Conservation (phyloP, 2,888 invertebrate genomes). For the Ormyrus nitidulus region DNA sequence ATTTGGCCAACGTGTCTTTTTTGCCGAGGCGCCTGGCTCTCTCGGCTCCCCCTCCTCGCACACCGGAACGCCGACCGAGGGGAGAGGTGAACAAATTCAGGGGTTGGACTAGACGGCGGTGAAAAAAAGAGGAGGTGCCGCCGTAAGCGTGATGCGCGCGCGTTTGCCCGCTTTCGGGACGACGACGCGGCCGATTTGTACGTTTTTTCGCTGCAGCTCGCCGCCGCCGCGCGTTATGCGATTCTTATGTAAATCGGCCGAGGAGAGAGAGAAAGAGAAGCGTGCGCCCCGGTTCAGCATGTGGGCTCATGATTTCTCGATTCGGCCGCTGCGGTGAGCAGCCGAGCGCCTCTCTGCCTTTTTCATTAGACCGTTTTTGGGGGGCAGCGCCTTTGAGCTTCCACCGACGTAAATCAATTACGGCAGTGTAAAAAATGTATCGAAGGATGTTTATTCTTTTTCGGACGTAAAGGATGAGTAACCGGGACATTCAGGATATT, state of each 20-base stretch:
- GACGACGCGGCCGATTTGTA: neutral
- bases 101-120: neutral
- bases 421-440: no score
- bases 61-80: neutral
- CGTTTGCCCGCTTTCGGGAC: neutral
- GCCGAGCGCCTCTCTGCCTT: no score
- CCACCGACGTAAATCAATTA: no score
- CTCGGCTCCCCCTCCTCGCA: neutral
- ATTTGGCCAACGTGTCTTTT: constrained; percentile 52
- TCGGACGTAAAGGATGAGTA: no score
- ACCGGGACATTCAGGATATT: no score
- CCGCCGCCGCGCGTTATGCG: neutral
- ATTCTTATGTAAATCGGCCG: constrained; percentile 23
- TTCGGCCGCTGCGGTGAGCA: neutral
- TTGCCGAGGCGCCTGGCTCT: constrained; percentile 30
- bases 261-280: no score
- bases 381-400: no score
- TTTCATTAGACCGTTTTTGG: no score
- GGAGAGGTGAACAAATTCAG: constrained; percentile 14
- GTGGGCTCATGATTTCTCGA: constrained; percentile 4
- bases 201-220: neutral
- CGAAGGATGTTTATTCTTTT: no score
- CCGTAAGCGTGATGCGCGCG: neutral
- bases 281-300: no score
- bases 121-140: neutral